Evolutionary conservation across 2,113 vertebrate genomes (phyloP).

Genomic region (Ophthalmolycus amberensis): DNA sequence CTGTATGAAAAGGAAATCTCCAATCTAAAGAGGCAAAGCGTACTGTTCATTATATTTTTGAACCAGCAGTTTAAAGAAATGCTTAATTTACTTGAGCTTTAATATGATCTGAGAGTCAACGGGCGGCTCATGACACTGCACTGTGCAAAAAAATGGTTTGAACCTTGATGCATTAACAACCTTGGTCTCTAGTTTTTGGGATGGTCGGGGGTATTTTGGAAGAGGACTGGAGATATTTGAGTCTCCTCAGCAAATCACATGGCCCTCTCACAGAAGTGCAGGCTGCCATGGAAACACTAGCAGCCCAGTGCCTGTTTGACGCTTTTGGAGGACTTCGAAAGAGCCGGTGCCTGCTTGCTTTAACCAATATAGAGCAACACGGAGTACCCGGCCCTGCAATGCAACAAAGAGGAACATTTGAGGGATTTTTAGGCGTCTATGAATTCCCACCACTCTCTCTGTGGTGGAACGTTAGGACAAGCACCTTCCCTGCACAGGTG

Average conservation of each 20-base stretch:
- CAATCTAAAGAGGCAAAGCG: not conserved
- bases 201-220: slow-evolving; percentile 26
- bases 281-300: slow-evolving; percentile 64
- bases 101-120: not conserved
- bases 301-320: slow-evolving; percentile 44
- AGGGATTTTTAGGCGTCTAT: slow-evolving; percentile 58
- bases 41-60: not conserved
- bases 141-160: not conserved
- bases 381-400: slow-evolving; percentile 52
- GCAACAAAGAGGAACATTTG: slow-evolving; percentile 46
- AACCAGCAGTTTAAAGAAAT: not conserved
- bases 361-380: slow-evolving; percentile 54
- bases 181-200: slow-evolving; percentile 7
- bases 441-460: slow-evolving; percentile 29
- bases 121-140: not conserved
- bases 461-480: not conserved
- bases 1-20: not conserved
- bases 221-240: slow-evolving; percentile 16
- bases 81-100: not conserved
- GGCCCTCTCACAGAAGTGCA: slow-evolving; percentile 27
- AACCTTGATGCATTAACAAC: not conserved
- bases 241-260: slow-evolving; percentile 13
- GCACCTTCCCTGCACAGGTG: too few relatives aligned
- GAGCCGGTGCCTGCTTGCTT: slow-evolving; percentile 45
- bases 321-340: slow-evolving; percentile 69